Conservation (phyloP, 2,113 vertebrate genomes). For the Tachysurus fulvidraco region DNA sequence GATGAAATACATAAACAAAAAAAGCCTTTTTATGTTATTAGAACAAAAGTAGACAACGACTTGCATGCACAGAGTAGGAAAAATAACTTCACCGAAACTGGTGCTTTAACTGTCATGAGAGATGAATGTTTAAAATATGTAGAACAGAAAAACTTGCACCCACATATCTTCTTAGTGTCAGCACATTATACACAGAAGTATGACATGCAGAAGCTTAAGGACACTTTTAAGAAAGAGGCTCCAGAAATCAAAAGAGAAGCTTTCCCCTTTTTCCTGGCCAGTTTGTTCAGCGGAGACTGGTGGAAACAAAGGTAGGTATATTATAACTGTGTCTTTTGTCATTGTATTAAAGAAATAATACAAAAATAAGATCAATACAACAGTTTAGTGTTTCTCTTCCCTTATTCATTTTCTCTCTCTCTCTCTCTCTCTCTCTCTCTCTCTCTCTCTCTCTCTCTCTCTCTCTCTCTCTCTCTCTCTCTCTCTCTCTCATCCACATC, state of each 20-base stretch:
- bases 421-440: too few relatives aligned
- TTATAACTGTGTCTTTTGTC: background rate
- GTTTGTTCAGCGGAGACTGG: slow-evolving; percentile 17
- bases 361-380: background rate
- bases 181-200: slow-evolving; percentile 20
- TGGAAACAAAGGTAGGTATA: slow-evolving; percentile 36
- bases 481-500: background rate
- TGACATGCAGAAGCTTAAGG: slow-evolving; percentile 38
- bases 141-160: slow-evolving; percentile 34
- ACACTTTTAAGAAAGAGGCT: slow-evolving; percentile 31
- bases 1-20: slow-evolving; percentile 55
- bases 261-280: slow-evolving; percentile 34
- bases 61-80: slow-evolving; percentile 55
- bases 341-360: background rate
- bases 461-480: too few relatives aligned
- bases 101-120: slow-evolving; percentile 36
- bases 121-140: slow-evolving; percentile 52
- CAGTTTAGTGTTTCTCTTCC: background rate
- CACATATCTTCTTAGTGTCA: slow-evolving; percentile 44
- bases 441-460: too few relatives aligned
- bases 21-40: slow-evolving; percentile 72
- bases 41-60: slow-evolving; percentile 72
- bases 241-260: slow-evolving; percentile 22
- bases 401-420: too few relatives aligned
- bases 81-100: background rate